Percentiles rank a stretch among this genome's conserved stretches.
phyloP scores from a whole-genome alignment of 1,140 invertebrate species.

The Brachionus sp. region DNA sequence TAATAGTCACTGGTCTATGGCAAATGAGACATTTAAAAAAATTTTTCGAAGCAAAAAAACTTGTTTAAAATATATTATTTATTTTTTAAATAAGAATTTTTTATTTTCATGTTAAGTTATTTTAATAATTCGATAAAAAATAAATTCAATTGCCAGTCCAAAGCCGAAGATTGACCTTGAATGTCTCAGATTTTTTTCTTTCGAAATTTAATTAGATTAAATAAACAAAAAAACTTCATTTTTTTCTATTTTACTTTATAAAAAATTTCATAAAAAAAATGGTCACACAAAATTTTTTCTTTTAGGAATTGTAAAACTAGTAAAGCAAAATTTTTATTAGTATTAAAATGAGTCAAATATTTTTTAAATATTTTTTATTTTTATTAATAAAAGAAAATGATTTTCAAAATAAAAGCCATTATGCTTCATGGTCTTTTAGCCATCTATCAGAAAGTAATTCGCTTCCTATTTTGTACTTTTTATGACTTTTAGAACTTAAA shows the following conservation, averaged over 20 bases:
- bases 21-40: conserved; percentile 98
- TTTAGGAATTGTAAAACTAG: too few species aligned
- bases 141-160: neutral
- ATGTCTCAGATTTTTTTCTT: neutral
- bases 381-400: too few species aligned
- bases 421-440: too few species aligned
- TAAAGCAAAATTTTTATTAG: too few species aligned
- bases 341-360: too few species aligned
- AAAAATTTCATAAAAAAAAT: neutral
- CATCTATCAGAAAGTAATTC: too few species aligned
- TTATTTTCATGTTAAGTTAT: conserved; percentile 11
- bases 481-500: too few species aligned
- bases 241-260: neutral
- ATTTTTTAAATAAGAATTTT: neutral
- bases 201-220: neutral
- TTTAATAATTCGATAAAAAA: conserved; percentile 24
- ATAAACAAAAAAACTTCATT: neutral
- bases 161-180: neutral
- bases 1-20: conserved; percentile 91
- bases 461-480: too few species aligned
- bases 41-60: conserved; percentile 99
- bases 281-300: too few species aligned
- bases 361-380: too few species aligned
- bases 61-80: conserved; percentile 70
- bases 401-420: too few species aligned